Conservation (phyloP, 2,797 vertebrate genomes). For the Nyctalus aviator region DNA sequence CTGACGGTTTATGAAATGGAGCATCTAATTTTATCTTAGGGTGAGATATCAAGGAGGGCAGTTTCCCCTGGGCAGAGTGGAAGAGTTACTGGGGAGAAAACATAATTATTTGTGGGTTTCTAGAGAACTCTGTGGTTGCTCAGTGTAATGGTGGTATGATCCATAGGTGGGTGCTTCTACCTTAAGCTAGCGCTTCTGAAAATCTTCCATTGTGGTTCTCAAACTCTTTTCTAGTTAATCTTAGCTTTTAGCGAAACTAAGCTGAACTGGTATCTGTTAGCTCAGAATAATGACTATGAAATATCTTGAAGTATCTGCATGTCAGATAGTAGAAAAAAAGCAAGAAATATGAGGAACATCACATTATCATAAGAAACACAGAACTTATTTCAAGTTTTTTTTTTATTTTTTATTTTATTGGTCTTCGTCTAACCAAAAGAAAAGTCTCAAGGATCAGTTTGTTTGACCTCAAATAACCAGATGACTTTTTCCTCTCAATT, state of each 20-base stretch:
- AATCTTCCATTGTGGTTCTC: background rate
- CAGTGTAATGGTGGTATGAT: background rate
- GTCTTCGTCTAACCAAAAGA: background rate
- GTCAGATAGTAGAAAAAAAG: background rate
- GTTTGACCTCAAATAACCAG: conserved; percentile 26
- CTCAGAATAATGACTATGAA: background rate
- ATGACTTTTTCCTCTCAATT: conserved; percentile 48
- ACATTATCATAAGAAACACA: background rate
- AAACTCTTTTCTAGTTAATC: background rate
- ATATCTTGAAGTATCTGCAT: background rate
- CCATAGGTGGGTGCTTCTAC: background rate
- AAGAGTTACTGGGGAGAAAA: background rate
- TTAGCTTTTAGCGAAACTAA: background rate
- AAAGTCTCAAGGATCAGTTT: background rate
- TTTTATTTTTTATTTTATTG: too few relatives aligned
- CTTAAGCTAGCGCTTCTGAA: background rate
- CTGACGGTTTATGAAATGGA: background rate
- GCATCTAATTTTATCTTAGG: background rate
- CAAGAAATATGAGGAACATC: background rate
- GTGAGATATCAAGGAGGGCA: background rate
- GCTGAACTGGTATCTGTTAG: background rate
- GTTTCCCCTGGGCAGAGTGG: background rate
- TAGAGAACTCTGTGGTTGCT: background rate
- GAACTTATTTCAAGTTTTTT: background rate
- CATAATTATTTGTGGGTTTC: background rate